Conservation (phyloP, 1,140 invertebrate genomes). For the Physella acuta region DNA sequence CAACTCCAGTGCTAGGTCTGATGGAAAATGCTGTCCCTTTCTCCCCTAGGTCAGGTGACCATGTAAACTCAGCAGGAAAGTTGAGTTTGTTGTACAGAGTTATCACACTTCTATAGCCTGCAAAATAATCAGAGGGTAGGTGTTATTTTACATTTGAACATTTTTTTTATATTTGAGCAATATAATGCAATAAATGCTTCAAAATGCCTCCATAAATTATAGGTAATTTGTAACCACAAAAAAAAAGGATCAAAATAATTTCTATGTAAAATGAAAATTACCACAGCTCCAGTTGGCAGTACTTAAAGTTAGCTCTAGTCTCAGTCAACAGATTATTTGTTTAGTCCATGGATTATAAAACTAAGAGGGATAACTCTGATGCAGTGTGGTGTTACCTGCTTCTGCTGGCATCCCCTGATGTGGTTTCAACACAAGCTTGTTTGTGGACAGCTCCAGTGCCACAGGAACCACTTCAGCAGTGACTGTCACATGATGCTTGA, state of each 20-base stretch:
- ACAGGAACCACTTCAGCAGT: conserved; percentile 56
- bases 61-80: conserved; percentile 58
- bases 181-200: no score
- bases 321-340: background rate
- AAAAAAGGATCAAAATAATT: no score
- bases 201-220: no score
- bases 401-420: conserved; percentile 53
- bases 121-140: conserved; percentile 12
- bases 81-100: conserved; percentile 57
- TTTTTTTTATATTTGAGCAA: no score
- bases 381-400: no score
- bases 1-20: conserved; percentile 53
- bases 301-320: no score
- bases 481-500: conserved; percentile 57
- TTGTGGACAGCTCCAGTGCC: conserved; percentile 48
- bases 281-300: no score
- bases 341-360: no score
- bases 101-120: conserved; percentile 54
- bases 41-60: conserved; percentile 54
- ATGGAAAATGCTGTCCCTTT: conserved; percentile 60
- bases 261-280: no score
- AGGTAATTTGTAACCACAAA: no score
- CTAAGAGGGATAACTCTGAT: no score
- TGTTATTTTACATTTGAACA: no score
- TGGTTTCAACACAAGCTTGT: conserved; percentile 45